Base-by-base conservation (phyloP, 2,888 invertebrate genomes). In the Caenorhabditis virilis region DNA sequence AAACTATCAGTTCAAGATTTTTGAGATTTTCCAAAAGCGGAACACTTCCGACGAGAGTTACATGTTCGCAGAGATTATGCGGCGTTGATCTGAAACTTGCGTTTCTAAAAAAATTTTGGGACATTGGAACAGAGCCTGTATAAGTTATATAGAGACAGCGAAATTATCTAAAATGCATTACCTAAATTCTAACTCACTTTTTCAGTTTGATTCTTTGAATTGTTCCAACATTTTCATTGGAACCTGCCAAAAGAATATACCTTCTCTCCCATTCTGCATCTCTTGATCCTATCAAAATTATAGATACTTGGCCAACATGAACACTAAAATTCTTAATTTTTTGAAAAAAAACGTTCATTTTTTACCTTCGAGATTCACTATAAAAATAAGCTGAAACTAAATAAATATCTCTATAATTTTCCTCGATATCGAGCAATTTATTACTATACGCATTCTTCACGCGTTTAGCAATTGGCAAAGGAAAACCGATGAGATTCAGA, bases 391-490 rank as follows among this genome's bases (percentile, higher is more conserved):
- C 30, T 6, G 13, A 30, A 30, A 13, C 30, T 6, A 30, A 13
- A 30, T 9, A 30, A 30, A 30, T 30, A 13, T 30, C 13, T 13
- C 13, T 30, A 6, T 9, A 13, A 6, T 30, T 13, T n/a, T n/a
- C n/a, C n/a, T n/a, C n/a, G n/a, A n/a, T n/a, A n/a, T n/a, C n/a
- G n/a, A n/a, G n/a, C n/a, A 60, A 39, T 26, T 54, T 49, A 26
- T 42, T 49, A 9, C 38, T 60, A 16, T 54, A 60, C 30, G 60
- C 48, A 16, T 54, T 60, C 43, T 54, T 49, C 27, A 60, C 60
- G 22, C 54, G 60, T 30, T 39, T 16, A n/a, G 49, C 15, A 9
- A 45, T 49, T 0, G 60, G 60, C 6, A 60, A 18, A 0, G 54
- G 54, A 27, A 30, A 30, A 13, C 30, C 6, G 6, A 30, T 6